Conservation (phyloP, 2,888 invertebrate genomes). For the Ectobius pallidus region DNA sequence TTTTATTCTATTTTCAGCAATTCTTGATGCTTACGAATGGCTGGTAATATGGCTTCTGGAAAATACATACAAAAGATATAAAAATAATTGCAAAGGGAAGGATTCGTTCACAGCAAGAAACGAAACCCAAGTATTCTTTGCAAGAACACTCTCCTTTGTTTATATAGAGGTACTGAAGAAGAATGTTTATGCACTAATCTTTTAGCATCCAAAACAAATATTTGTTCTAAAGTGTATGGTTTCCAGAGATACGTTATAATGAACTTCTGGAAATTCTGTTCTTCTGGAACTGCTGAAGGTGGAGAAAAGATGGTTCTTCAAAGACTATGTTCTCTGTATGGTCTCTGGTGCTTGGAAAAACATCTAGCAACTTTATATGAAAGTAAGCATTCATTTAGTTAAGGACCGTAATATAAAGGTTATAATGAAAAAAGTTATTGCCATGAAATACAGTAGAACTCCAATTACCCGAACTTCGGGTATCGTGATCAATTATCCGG, state of each 20-base stretch:
- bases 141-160: slow-evolving; percentile 76
- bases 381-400: too few relatives aligned
- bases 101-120: slow-evolving; percentile 79
- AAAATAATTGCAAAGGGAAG: slow-evolving; percentile 61
- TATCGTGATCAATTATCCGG: too few relatives aligned
- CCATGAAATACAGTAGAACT: too few relatives aligned
- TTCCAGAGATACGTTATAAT: slow-evolving; percentile 35
- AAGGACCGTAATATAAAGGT: too few relatives aligned
- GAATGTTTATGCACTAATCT: not conserved
- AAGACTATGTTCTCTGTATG: slow-evolving; percentile 47
- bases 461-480: too few relatives aligned
- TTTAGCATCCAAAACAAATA: not conserved
- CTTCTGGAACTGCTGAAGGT: slow-evolving; percentile 27
- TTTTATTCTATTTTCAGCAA: slow-evolving; percentile 42
- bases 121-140: slow-evolving; percentile 83
- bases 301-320: slow-evolving; percentile 42
- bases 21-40: slow-evolving; percentile 78
- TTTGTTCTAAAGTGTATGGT: too few relatives aligned
- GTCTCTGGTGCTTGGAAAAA: slow-evolving; percentile 53
- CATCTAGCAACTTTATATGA: slow-evolving; percentile 59
- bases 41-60: slow-evolving; percentile 76
- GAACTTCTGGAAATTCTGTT: slow-evolving; percentile 30
- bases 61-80: slow-evolving; percentile 67
- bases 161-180: slow-evolving; percentile 60
- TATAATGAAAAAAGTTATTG: too few relatives aligned